Evolutionary conservation across 2,797 vertebrate species (phyloP).

Genomic region (Psittacula derbiana): DNA sequence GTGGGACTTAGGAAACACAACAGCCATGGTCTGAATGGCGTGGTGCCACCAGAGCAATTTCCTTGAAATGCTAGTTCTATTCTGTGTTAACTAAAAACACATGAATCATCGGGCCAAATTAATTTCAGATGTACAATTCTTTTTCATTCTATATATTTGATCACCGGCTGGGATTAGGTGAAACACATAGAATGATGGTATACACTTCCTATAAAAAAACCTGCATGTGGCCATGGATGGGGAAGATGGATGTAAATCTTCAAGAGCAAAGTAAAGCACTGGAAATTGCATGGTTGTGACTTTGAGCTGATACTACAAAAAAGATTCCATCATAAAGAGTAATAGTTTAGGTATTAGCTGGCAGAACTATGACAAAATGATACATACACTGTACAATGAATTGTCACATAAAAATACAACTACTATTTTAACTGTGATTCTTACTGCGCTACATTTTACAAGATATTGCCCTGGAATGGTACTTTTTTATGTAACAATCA

Average conservation of each 20-base stretch:
- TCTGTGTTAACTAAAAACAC: slow-evolving; percentile 42
- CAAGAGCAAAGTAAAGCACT: background rate
- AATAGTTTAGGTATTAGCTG: background rate
- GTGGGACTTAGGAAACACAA: slow-evolving; percentile 33
- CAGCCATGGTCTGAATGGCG: background rate
- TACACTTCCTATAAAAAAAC: background rate
- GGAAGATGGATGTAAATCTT: background rate
- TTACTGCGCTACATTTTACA: background rate
- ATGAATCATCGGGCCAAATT: slow-evolving; percentile 28
- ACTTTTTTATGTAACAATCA: background rate
- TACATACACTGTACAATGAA: background rate
- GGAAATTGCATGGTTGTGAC: background rate
- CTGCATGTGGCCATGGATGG: background rate
- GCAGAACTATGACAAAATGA: background rate
- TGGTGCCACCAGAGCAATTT: slow-evolving; percentile 41
- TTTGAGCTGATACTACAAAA: background rate
- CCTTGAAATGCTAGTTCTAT: slow-evolving; percentile 10
- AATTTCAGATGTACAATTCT: slow-evolving; percentile 37
- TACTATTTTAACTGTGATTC: background rate
- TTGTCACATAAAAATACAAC: background rate
- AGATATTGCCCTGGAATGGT: background rate
- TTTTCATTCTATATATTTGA: background rate
- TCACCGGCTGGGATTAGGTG: background rate
- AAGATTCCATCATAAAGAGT: background rate
- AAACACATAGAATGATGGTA: background rate